phyloP scores from a whole-genome alignment of 1,140 invertebrate genomes.

The Aphidius gifuensis region DNA sequence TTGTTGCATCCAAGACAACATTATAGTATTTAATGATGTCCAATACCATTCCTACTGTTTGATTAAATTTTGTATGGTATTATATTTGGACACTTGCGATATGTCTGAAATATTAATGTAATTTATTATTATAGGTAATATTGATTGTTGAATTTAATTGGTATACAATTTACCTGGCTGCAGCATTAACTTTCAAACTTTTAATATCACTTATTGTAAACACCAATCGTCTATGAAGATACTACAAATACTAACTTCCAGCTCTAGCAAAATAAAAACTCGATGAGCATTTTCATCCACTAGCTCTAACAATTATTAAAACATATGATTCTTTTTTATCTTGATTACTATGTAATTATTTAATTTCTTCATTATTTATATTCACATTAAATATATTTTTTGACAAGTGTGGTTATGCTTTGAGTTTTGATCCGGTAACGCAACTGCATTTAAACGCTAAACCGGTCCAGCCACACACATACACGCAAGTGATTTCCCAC shows the following conservation, averaged over 20 bases:
- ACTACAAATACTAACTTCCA: conserved; percentile 83
- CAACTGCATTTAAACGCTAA: too few species aligned
- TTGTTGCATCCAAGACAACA: conserved; percentile 89
- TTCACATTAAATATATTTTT: too few species aligned
- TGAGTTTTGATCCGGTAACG: too few species aligned
- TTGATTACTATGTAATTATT: conserved; percentile 52
- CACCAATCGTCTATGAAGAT: conserved; percentile 92
- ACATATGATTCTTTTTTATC: conserved; percentile 68
- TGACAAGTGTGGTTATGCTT: too few species aligned
- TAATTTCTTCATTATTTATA: too few species aligned
- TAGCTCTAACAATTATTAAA: conserved; percentile 91
- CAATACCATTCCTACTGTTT: conserved; percentile 71
- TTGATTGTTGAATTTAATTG: background rate
- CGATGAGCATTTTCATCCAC: conserved; percentile 92
- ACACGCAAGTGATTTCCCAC: too few species aligned
- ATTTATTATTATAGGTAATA: background rate
- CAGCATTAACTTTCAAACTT: conserved; percentile 75
- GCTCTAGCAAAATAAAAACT: conserved; percentile 86
- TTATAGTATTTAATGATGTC: conserved; percentile 75
- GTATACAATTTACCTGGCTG: conserved; percentile 59
- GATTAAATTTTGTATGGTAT: conserved; percentile 70
- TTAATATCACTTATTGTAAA: conserved; percentile 73
- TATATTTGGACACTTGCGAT: conserved; percentile 71
- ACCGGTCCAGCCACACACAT: too few species aligned
- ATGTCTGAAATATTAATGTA: conserved; percentile 55